Evolutionary conservation across 2,113 vertebrate species (phyloP), one percentile per base, ranked within the genome.

Genomic region (human): DNA sequence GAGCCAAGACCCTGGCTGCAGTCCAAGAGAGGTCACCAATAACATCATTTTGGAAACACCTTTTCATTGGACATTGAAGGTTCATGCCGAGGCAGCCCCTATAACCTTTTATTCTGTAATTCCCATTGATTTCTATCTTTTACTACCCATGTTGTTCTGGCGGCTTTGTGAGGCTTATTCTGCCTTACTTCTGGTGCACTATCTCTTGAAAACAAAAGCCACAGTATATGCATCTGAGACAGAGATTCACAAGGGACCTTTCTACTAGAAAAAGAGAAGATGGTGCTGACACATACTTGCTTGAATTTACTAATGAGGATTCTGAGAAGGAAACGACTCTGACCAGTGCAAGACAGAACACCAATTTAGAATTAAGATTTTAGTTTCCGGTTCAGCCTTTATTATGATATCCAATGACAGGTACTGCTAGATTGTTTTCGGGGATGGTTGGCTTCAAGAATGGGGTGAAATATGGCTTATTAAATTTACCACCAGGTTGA

Each of bases 151-250:
- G 75, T 94, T 6, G 40, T 90, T 30, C 57, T 99, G 91, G 97
- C 98, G 0, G 3, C 9, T 38, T 96, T 99, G 20, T 98, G 99
- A 94, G 98, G 98, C 92, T 89, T 98, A 50, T 99, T 99, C 92
- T 99, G 99, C 87, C 98, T 99, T 90, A 94, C 97, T 40, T 97
- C 94, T 98, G 57, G 98, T 66, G 94, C 99, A 99, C 92, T 99
- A 99, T 52, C 8, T 98, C 79, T 98, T 99, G 80, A 93, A 98
- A 98, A 98, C 73, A 16, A 96, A 98, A 89, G 97, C 40, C 0
- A 79, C 98, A 93, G 86, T 99, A 93, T 98, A 98, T 95, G 99
- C 98, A 8, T 98, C 98, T 68, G 93, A 97, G 20, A 59, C 99
- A 61, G 82, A 90, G 52, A 99, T 99, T 98, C 97, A 98, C 93